Base-by-base conservation (phyloP, 2,797 vertebrate genomes). In the Momotus momota region DNA sequence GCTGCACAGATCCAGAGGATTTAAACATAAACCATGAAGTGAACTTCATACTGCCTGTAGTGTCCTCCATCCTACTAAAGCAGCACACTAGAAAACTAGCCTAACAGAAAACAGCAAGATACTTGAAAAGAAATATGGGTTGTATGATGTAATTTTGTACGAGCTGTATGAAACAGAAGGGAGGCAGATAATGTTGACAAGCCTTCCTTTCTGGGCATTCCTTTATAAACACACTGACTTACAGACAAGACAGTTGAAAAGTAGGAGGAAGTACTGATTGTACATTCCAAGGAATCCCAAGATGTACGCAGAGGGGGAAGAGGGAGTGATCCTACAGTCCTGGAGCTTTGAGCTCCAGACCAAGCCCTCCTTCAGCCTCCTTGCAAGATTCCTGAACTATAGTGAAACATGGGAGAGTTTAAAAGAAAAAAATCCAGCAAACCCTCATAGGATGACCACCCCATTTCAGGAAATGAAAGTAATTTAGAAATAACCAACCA, bases 401-500 rank as follows among this genome's bases (percentile, higher is more conserved):
- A 16, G 31, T n/a, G 81, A 75, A 81, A 57, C 13, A 7, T 0
- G 14, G 22, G 45, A 48, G 35, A 49, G 16, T 6, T 40, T 7
- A 10, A 33, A 83, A 26, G 22, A 48, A 73, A 84, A 52, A 22
- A 54, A 23, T 11, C 3, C 3, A 16, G 40, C 80, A 78, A 43
- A 25, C 62, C 27, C 51, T 71, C 23, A 29, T 73, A 77, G 81
- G 94, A 94, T 93, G 77, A 79, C n/a, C 55, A 88, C 52, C 45
- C 20, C 33, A 48, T 93, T 88, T 83, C 51, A 74, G 92, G 67
- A 96, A 96, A 96, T 62, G 66, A 84, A 90, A 79, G 91, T 58
- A 65, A 93, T 88, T 89, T 90, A 92, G 91, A 93, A 85, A 92
- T 86, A 97, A 80, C 51, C 72, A 92, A 62, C 93, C 85, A 31